Evolutionary conservation across 2,113 vertebrate genomes (phyloP), one percentile per base, ranked within the genome.

Genomic region (Coryphaenoides rupestris): DNA sequence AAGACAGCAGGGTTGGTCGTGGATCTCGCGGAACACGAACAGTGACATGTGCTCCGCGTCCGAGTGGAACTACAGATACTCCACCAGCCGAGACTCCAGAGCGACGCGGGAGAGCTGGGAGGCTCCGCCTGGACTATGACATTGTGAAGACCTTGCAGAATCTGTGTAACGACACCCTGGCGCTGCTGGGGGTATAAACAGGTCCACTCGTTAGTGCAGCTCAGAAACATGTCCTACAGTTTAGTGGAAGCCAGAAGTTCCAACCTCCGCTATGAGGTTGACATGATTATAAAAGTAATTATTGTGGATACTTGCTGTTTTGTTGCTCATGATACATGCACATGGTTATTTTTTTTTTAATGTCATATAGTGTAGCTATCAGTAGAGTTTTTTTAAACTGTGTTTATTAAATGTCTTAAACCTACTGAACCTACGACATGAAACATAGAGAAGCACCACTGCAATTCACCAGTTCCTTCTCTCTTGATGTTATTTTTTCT

Each of bases 1-100:
- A 82, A 90, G 84, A 87, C 19, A 68, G 78, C 12, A 83, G 79
- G 50, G 90, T 93, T 77, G 76, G 19, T 65, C 1, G 16, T 93
- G 92, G 92, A 90, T 93, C 9, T 57, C 69, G 19, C 82, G 80
- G 55, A 93, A 92, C 83, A 93, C 92, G 19, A 90, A 88, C 57
- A 84, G 63, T 5, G 86, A 82, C 4, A 63, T n/a, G 45, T 76
- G 75, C 0, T 81, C 82, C 3, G 66, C 69, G 0, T 71, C 82
- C 0, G 80, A 87, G 45, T 88, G 81, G 76, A 88, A 84, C 73
- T 84, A 88, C 68, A 87, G 82, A 60, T 93, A 82, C 77, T 88
- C 89, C 55, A 93, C 91, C 67, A 85, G 70, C 64, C 84, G 92
- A 62, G 86, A 92, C 72, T 92, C 92, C n/a, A 87, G 81, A 63